phyloP scores from a whole-genome alignment of 2,888 invertebrate genomes.

The Troides aeacus region DNA sequence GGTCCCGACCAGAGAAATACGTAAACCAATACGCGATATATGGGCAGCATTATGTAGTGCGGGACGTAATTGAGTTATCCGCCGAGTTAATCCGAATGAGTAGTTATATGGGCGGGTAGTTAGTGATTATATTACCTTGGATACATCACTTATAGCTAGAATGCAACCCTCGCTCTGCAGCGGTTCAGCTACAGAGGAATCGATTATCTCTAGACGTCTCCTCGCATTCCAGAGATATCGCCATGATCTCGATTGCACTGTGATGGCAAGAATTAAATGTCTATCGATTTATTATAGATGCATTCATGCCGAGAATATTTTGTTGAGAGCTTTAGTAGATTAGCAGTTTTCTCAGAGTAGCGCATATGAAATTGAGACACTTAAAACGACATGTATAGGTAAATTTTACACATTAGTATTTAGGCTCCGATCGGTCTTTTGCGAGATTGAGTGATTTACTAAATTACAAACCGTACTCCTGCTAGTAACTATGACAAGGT shows the following conservation, averaged over 20 bases:
- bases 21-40: constrained; percentile 30
- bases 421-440: no score
- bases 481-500: no score
- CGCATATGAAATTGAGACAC: no score
- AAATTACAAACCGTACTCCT: no score
- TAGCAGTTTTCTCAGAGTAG: background rate
- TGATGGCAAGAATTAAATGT: constrained; percentile 50
- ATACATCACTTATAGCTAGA: constrained; percentile 39
- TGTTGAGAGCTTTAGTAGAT: background rate
- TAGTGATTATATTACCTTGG: constrained; percentile 27
- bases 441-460: no score
- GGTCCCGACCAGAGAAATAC: constrained; percentile 31
- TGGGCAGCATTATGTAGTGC: constrained; percentile 29
- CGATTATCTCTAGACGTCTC: constrained; percentile 59
- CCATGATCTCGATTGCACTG: constrained; percentile 48
- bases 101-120: constrained; percentile 29
- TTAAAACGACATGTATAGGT: no score
- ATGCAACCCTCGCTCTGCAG: constrained; percentile 53
- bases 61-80: constrained; percentile 31
- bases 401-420: no score
- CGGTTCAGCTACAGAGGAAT: constrained; percentile 54
- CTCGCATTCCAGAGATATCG: constrained; percentile 58
- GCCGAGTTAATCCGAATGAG: constrained; percentile 29
- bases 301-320: constrained; percentile 26
- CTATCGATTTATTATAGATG: constrained; percentile 32